These are phyloP conservation scores for Drosophila mauritiana DNA, from an alignment of 1,140 invertebrate species.

Conservation along the genomic window DNA sequence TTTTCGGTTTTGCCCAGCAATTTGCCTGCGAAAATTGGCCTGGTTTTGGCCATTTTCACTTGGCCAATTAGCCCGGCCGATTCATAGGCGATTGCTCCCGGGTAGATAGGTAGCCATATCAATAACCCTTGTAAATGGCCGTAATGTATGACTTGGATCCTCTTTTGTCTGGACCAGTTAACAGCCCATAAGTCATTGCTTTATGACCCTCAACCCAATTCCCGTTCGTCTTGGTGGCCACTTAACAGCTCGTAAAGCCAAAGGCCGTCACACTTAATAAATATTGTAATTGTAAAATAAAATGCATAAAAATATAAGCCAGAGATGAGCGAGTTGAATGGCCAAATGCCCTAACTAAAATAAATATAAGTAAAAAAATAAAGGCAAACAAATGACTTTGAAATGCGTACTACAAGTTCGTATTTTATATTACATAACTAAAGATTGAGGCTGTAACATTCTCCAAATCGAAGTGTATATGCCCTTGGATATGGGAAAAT, in stretches of 20 bases:
- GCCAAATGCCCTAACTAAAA: neutral
- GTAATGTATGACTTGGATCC: slow-evolving; percentile 26
- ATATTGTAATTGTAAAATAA: slow-evolving; percentile 64
- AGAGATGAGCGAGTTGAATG: neutral
- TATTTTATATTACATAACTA: no score
- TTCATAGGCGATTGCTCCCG: neutral
- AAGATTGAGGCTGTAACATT: slow-evolving; percentile 8
- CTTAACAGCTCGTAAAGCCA: slow-evolving; percentile 56
- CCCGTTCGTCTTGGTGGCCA: slow-evolving; percentile 10
- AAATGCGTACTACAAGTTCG: no score
- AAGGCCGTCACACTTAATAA: slow-evolving; percentile 56
- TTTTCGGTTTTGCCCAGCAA: slow-evolving; percentile 20
- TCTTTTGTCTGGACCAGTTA: slow-evolving; percentile 51
- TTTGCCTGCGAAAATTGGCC: slow-evolving; percentile 18
- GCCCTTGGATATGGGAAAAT: slow-evolving; percentile 22
- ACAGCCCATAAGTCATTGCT: slow-evolving; percentile 58
- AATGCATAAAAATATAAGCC: slow-evolving; percentile 43
- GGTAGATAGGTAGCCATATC: slow-evolving; percentile 3
- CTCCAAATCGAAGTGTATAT: slow-evolving; percentile 26
- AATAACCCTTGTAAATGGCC: slow-evolving; percentile 38
- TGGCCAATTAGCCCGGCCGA: slow-evolving; percentile 37
- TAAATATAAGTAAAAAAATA: no score
- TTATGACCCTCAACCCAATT: slow-evolving; percentile 35
- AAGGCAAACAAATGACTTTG: no score
- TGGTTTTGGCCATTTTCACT: neutral